Base-by-base conservation (phyloP, 92 coral and sea anemone species). In the Palythoa grandiflora region DNA sequence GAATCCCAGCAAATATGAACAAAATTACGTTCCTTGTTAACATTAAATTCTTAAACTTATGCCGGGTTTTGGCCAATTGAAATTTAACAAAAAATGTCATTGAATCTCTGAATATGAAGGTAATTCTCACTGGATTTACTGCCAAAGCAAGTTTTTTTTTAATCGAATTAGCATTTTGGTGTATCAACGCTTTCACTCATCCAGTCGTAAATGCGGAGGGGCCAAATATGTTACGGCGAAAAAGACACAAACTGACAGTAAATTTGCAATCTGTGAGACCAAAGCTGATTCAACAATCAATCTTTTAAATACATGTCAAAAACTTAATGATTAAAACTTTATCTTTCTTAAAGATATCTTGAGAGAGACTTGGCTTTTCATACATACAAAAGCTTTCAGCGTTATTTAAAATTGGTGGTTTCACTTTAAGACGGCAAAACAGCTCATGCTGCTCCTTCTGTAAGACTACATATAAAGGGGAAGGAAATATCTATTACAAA, bases 281-380 rank as follows among this genome's bases (percentile, higher is more conserved):
- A 79, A 79, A 79, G 73, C 84, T 79, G 84, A 20, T 61, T 79
- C 57, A 79, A 79, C 38, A 79, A 28, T 2, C 6, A 50, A 61
- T 14, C 8, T 1, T 77, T 55, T 10, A 6, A 55, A 57, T 28
- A 28, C 28, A 28, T n/a, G 44, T 77, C 68, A 15, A 48, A 75
- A 75, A 17, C 13, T 75, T 20, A 61, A 37, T 38, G 83, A 57
- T 16, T 78, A 17, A 75, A 78, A 16, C 3, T 10, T 44, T 15
- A 35, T 68, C 38, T 55, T 55, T 19, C 16, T 37, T 36, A 51
- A 36, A 14, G 37, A 54, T 2, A 9, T 78, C 38, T 28, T 54
- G 16, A 78, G 11, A 57, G 36, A 51, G 83, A 53, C 5, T 78
- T 7, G 28, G 68, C n/a, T 15, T 54, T 55, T 5, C 36, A 28